phyloP scores from a whole-genome alignment of 2,797 vertebrate genomes.

The Phylloscopus collybita region DNA sequence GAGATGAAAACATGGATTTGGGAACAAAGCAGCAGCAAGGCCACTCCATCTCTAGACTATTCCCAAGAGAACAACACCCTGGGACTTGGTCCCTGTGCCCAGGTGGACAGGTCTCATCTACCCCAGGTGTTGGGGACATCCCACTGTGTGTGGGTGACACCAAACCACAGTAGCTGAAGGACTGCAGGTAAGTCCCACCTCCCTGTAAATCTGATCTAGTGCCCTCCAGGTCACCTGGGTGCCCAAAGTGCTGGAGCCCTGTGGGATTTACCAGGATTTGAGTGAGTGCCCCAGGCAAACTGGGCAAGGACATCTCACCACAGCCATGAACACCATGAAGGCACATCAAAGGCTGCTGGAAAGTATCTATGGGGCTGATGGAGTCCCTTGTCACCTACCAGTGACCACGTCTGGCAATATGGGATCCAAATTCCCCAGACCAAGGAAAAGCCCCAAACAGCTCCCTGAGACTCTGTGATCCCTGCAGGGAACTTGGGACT shows the following conservation, averaged over 20 bases:
- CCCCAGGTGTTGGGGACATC: background rate
- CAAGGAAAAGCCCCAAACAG: background rate
- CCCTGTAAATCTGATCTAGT: background rate
- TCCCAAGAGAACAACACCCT: background rate
- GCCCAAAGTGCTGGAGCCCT: background rate
- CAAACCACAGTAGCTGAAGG: background rate
- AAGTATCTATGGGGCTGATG: background rate
- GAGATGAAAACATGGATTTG: background rate
- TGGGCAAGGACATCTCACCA: background rate
- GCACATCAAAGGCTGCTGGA: background rate
- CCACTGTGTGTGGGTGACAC: background rate
- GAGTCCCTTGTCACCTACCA: background rate
- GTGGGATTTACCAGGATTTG: background rate
- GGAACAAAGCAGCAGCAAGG: background rate
- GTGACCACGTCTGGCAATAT: accelerated
- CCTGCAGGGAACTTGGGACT: background rate
- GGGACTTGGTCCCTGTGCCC: background rate
- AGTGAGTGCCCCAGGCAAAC: background rate
- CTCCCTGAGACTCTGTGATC: background rate
- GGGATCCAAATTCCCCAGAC: background rate
- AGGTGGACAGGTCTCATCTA: background rate
- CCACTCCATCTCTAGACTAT: background rate
- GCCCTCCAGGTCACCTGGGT: background rate
- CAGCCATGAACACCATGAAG: background rate
- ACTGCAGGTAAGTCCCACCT: background rate